Conservation (phyloP, 2,888 invertebrate species). For the Drosophila kuntzei region DNA sequence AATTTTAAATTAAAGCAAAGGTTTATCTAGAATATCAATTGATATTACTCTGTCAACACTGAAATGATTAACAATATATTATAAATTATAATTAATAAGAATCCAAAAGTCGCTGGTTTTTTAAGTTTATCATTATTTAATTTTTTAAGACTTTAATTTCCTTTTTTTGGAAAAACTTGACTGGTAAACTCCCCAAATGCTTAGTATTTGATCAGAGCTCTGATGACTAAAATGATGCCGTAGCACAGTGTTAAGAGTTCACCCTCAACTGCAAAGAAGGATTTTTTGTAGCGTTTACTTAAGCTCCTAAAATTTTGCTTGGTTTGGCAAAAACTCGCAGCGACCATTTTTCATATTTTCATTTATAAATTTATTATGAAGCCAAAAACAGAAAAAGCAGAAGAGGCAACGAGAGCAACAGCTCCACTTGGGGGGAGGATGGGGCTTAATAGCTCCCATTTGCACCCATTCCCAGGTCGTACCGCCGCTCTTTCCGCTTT, state of each 20-base stretch:
- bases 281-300: slow-evolving; percentile 42
- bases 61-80: too few relatives aligned
- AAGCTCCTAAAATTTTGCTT: slow-evolving; percentile 62
- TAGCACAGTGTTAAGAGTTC: slow-evolving; percentile 9
- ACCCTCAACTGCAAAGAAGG: background rate
- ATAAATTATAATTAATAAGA: too few relatives aligned
- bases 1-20: too few relatives aligned
- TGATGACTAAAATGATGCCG: slow-evolving; percentile 47
- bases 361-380: slow-evolving; percentile 83
- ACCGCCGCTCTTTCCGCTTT: slow-evolving; percentile 38
- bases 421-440: slow-evolving; percentile 44
- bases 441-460: slow-evolving; percentile 70
- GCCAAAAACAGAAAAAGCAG: slow-evolving; percentile 51
- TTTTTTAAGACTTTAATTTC: too few relatives aligned
- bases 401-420: slow-evolving; percentile 23
- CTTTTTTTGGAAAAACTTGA: background rate
- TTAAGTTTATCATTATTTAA: too few relatives aligned
- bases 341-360: slow-evolving; percentile 81
- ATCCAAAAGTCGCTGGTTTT: too few relatives aligned
- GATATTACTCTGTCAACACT: too few relatives aligned
- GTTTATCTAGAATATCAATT: too few relatives aligned
- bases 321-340: slow-evolving; percentile 81
- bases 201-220: slow-evolving; percentile 38
- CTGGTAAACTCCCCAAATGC: slow-evolving; percentile 1
- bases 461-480: slow-evolving; percentile 1